Evolutionary conservation across 2,113 vertebrate species (phyloP).

Genomic region (Misgurnus anguillicaudatus): DNA sequence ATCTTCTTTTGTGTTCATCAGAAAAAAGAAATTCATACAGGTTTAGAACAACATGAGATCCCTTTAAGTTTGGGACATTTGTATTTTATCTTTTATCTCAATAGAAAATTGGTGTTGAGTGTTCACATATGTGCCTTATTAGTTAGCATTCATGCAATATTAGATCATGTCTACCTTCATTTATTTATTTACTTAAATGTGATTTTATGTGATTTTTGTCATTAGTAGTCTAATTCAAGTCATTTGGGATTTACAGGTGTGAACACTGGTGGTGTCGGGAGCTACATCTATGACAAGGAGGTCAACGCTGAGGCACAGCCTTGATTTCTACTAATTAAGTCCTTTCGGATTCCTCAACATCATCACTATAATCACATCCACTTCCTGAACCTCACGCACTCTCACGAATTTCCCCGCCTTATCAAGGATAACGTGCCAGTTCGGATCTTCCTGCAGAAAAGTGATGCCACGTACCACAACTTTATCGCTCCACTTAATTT

Average conservation of each 20-base stretch:
- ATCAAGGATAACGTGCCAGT: slow-evolving; percentile 7
- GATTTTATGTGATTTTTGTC: too few species aligned
- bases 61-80: too few species aligned
- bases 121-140: slow-evolving; percentile 23
- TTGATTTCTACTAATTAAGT: slow-evolving; percentile 66
- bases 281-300: slow-evolving; percentile 96
- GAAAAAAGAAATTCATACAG: too few species aligned
- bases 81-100: background rate
- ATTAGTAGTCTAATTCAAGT: background rate
- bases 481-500: slow-evolving; percentile 1
- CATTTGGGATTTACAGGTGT: slow-evolving; percentile 79
- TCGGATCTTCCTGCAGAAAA: background rate
- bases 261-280: slow-evolving; percentile 95
- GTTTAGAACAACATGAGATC: too few species aligned
- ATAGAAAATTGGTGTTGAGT: background rate
- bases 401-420: slow-evolving; percentile 10
- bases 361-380: slow-evolving; percentile 30
- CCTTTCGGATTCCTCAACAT: background rate
- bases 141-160: slow-evolving; percentile 11
- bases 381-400: slow-evolving; percentile 15
- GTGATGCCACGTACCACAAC: background rate
- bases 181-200: too few species aligned
- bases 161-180: too few species aligned
- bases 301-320: slow-evolving; percentile 84
- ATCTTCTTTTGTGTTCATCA: too few species aligned